Percentiles rank a stretch among this genome's conserved stretches.
Evolutionary conservation across 2,797 vertebrate genomes (phyloP).

Genomic region (Sebastes nivosus): DNA sequence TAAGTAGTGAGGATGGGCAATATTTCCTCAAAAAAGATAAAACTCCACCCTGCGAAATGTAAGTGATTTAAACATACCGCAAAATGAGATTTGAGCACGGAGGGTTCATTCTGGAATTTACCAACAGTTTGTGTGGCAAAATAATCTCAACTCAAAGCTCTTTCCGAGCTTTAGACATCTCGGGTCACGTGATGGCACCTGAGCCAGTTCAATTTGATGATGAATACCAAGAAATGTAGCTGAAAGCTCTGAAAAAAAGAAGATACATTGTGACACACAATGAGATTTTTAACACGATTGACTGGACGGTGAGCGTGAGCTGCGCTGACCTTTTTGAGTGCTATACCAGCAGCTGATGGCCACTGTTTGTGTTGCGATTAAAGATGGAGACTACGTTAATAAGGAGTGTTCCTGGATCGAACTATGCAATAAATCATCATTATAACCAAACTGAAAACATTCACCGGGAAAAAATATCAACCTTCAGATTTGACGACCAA

Average conservation of each 20-base stretch:
- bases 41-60: not conserved
- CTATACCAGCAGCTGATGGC: not conserved
- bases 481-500: not conserved
- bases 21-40: not conserved
- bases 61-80: too few relatives aligned
- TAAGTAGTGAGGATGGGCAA: not conserved
- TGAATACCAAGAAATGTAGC: not conserved
- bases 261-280: not conserved
- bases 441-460: not conserved
- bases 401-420: not conserved
- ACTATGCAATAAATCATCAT: not conserved
- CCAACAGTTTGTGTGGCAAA: not conserved
- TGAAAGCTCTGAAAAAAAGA: not conserved
- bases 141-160: not conserved
- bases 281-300: not conserved
- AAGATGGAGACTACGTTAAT: not conserved
- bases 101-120: not conserved
- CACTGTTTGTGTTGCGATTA: not conserved
- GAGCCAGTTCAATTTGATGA: not conserved
- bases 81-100: not conserved
- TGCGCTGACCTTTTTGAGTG: not conserved
- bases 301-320: not conserved
- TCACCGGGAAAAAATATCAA: not conserved
- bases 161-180: not conserved
- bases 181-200: not conserved